Evolutionary conservation across 2,888 invertebrate genomes (phyloP).

Genomic region (Lasioglossum morio): DNA sequence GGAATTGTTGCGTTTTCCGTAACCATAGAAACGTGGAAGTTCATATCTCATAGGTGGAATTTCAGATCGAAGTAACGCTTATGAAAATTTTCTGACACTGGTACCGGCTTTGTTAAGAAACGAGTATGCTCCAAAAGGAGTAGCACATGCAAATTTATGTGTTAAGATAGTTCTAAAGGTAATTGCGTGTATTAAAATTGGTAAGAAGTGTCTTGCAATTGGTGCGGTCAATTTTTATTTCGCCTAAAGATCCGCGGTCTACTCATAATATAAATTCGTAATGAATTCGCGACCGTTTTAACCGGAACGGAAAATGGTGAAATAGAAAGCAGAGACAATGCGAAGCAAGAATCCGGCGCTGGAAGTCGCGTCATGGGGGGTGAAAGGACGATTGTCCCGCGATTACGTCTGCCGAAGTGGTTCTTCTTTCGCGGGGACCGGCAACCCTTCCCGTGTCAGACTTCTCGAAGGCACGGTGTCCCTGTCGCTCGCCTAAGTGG

Average conservation of each 20-base stretch:
- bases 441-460: background rate
- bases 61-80: background rate
- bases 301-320: background rate
- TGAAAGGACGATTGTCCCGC: background rate
- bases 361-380: background rate
- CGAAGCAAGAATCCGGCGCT: background rate
- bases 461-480: conserved; percentile 1
- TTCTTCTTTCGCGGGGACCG: background rate
- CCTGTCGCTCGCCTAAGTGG: background rate
- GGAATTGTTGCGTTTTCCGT: background rate
- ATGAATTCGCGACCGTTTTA: background rate
- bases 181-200: too few species aligned
- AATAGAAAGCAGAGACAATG: background rate
- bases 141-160: too few species aligned
- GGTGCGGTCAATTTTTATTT: too few species aligned
- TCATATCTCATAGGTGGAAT: background rate
- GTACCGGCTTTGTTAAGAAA: background rate
- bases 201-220: too few species aligned
- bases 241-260: too few species aligned
- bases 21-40: background rate
- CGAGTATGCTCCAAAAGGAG: too few species aligned
- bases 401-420: conserved; percentile 3
- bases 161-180: too few species aligned
- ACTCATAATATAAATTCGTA: too few species aligned
- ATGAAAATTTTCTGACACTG: background rate